Evolutionary conservation across 1,140 invertebrate species (phyloP).

Genomic region (Gonatopus flavifemur): DNA sequence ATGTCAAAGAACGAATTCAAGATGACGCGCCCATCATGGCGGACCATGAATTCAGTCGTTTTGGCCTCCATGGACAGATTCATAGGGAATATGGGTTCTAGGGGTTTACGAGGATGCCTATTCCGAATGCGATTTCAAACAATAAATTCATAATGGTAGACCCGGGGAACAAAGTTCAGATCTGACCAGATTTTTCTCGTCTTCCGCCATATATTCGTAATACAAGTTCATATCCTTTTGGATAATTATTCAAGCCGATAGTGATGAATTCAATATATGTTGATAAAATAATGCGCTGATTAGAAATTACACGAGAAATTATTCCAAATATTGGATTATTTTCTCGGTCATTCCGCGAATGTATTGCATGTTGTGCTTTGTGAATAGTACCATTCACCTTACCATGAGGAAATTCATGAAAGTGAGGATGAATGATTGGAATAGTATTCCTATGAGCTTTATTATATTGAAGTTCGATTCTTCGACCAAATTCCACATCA

Average conservation of each 20-base stretch:
- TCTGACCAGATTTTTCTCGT: too few species aligned
- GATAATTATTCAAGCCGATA: neutral
- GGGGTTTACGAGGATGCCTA: too few species aligned
- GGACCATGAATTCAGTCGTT: too few species aligned
- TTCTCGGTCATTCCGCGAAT: neutral
- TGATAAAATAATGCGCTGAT: neutral
- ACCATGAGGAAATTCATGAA: neutral
- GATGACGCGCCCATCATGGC: too few species aligned
- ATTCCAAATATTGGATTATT: slow-evolving; percentile 1
- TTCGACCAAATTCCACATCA: neutral
- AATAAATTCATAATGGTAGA: too few species aligned
- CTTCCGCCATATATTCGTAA: too few species aligned
- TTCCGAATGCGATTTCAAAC: too few species aligned
- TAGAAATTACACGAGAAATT: neutral
- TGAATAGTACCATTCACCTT: neutral
- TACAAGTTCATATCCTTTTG: too few species aligned
- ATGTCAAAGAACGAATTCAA: too few species aligned
- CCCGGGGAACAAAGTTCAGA: too few species aligned
- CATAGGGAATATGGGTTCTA: too few species aligned
- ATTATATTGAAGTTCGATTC: neutral
- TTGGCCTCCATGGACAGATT: too few species aligned
- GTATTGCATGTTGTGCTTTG: slow-evolving; percentile 1
- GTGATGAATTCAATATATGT: neutral
- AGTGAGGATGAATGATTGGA: neutral
- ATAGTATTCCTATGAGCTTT: neutral